phyloP scores from a whole-genome alignment of 1,140 invertebrate genomes.

The Acromyrmex charruanus region DNA sequence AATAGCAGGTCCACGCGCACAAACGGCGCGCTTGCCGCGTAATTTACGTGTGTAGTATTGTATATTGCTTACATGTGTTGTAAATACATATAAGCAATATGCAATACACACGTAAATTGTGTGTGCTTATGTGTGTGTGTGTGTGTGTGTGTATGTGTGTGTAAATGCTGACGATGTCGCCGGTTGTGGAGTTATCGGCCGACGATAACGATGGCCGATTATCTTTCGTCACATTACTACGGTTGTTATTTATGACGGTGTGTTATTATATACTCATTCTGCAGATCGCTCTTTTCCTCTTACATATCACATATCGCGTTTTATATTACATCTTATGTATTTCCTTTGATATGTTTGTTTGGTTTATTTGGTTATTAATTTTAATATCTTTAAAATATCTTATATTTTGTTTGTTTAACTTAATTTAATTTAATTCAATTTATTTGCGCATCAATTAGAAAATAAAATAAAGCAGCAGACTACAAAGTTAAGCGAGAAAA shows the following conservation, averaged over 20 bases:
- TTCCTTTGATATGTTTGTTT: background rate
- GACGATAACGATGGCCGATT: slow-evolving; percentile 74
- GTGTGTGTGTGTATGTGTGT: background rate
- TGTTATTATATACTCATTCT: slow-evolving; percentile 6
- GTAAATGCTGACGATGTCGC: slow-evolving; percentile 46
- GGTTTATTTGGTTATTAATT: background rate
- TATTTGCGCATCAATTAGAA: too few relatives aligned
- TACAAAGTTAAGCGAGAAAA: too few relatives aligned
- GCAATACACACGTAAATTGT: background rate
- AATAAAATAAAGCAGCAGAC: too few relatives aligned
- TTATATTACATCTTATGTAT: background rate
- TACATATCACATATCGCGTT: background rate
- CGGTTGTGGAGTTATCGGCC: slow-evolving; percentile 68
- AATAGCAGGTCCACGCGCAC: slow-evolving; percentile 49
- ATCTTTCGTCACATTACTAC: slow-evolving; percentile 74
- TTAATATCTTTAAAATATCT: background rate
- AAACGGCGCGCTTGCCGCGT: background rate
- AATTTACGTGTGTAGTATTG: background rate
- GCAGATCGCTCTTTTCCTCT: slow-evolving; percentile 1
- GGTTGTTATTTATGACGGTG: slow-evolving; percentile 70
- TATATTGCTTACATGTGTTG: background rate
- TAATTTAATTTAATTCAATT: too few relatives aligned
- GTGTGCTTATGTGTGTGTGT: too few relatives aligned
- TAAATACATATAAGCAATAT: too few relatives aligned
- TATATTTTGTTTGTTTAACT: background rate